Conservation (phyloP, 2,797 vertebrate species). For the Ispidina picta region DNA sequence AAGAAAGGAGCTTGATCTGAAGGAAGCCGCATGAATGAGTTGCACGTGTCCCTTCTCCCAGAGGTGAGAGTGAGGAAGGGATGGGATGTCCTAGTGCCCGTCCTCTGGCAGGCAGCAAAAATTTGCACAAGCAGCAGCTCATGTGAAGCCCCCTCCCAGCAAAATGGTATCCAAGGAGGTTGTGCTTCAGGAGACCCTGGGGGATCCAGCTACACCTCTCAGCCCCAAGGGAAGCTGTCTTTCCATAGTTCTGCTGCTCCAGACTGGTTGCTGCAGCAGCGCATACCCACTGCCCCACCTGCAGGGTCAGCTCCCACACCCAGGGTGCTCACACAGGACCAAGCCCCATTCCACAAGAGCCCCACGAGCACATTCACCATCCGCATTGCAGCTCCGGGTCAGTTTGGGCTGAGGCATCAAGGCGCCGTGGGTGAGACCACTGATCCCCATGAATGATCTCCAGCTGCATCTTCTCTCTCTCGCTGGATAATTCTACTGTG, state of each 20-base stretch:
- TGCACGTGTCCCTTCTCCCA: neutral
- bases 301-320: rapidly evolving
- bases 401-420: neutral
- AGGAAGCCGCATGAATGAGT: neutral
- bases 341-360: neutral
- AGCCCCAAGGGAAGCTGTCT: rapidly evolving
- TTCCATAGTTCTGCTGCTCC: neutral
- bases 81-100: rapidly evolving
- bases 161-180: neutral
- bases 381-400: rapidly evolving
- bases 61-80: neutral
- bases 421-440: neutral
- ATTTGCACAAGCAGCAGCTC: neutral
- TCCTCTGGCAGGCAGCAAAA: neutral
- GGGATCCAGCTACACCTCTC: neutral
- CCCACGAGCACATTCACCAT: rapidly evolving
- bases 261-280: neutral
- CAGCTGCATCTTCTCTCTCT: constrained; percentile 31
- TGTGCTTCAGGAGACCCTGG: neutral
- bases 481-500: constrained; percentile 8
- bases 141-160: neutral
- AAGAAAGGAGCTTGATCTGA: neutral
- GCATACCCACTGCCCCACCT: neutral
- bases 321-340: rapidly evolving
- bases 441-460: neutral